Evolutionary conservation across 1,140 invertebrate genomes (phyloP).

Genomic region (Oppia nitens): DNA sequence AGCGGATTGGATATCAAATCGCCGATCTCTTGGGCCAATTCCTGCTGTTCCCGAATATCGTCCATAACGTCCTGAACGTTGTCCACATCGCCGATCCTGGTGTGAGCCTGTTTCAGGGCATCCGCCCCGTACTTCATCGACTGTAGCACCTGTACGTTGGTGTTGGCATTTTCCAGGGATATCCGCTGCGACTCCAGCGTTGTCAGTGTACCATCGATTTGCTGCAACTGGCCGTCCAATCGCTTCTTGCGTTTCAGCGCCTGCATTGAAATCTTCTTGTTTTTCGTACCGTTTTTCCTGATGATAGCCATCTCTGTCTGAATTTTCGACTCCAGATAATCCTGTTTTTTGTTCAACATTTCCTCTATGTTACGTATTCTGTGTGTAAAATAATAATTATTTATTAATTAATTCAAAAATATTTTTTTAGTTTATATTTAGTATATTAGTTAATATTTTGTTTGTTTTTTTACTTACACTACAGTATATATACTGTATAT

Average conservation of each 20-base stretch:
- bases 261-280: conserved; percentile 92
- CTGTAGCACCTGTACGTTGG: conserved; percentile 89
- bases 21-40: conserved; percentile 92
- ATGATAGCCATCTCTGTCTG: conserved; percentile 67
- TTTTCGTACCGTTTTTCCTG: conserved; percentile 85
- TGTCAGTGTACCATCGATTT: conserved; percentile 95
- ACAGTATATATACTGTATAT: too few species aligned
- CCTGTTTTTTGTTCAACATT: conserved; percentile 95
- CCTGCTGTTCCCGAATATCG: conserved; percentile 97
- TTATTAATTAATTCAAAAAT: too few species aligned
- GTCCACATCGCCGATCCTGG: conserved; percentile 86
- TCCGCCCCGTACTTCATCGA: conserved; percentile 92
- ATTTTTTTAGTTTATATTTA: too few species aligned
- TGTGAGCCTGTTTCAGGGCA: conserved; percentile 85
- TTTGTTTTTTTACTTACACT: too few species aligned
- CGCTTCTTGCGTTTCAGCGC: conserved; percentile 95
- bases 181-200: conserved; percentile 97
- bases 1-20: conserved; percentile 96
- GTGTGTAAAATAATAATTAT: too few species aligned
- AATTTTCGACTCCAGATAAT: conserved; percentile 91
- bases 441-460: too few species aligned
- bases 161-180: conserved; percentile 94
- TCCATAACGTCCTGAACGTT: conserved; percentile 99
- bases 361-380: conserved; percentile 81
- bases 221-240: conserved; percentile 87